phyloP scores from a whole-genome alignment of 2,113 vertebrate species.

The Puntigrus tetrazona region DNA sequence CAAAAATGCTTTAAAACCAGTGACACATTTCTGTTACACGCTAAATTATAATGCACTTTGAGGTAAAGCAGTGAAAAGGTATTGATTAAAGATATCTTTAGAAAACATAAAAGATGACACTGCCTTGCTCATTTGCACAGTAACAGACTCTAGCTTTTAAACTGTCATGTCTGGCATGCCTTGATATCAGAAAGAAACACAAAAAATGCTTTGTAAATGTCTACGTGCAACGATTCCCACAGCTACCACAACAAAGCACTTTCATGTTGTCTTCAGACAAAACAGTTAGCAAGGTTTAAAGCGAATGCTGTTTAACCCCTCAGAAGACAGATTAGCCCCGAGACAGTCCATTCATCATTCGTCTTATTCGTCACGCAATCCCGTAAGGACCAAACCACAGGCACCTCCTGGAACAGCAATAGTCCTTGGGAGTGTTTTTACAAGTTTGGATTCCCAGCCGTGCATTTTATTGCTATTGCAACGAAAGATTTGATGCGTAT shows the following conservation, averaged over 20 bases:
- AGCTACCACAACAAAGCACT: conserved; percentile 25
- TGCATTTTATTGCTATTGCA: conserved; percentile 11
- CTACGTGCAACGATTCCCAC: neutral
- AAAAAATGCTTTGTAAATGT: neutral
- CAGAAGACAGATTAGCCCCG: conserved; percentile 21
- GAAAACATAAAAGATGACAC: neutral
- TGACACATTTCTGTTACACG: conserved; percentile 3
- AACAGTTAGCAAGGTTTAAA: conserved; percentile 1
- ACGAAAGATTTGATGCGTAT: conserved; percentile 16
- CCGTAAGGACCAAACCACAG: conserved; percentile 37
- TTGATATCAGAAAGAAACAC: conserved; percentile 19
- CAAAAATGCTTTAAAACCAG: conserved; percentile 7
- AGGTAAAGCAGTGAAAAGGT: neutral
- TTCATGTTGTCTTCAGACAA: conserved; percentile 14
- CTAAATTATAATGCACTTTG: conserved; percentile 1
- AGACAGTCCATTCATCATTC: conserved; percentile 47
- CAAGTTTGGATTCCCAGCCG: conserved; percentile 27
- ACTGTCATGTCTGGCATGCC: conserved; percentile 8
- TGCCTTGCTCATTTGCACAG: conserved; percentile 14
- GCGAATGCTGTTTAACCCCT: conserved; percentile 59
- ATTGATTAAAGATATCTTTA: conserved; percentile 19
- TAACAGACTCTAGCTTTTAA: conserved; percentile 26
- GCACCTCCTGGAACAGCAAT: conserved; percentile 36
- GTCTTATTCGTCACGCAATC: conserved; percentile 49
- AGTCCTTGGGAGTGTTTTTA: conserved; percentile 43